Percentiles rank a stretch among this genome's conserved stretches.
These are phyloP conservation scores for Dione juno DNA, from an alignment of 2,888 invertebrate species.

Conservation along the genomic window DNA sequence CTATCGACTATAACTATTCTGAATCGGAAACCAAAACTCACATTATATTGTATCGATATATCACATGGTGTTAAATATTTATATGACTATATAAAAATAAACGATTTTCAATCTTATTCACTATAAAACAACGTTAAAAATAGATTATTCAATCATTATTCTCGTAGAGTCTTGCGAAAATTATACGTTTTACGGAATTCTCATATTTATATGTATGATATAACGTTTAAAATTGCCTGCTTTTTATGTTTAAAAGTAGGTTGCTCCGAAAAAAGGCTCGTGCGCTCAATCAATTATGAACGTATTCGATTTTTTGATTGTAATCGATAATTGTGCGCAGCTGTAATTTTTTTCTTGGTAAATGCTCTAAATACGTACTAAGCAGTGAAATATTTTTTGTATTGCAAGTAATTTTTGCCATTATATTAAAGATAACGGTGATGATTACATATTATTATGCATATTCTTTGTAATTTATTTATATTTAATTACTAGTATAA, in stretches of 20 bases:
- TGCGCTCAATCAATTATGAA: constrained; percentile 75
- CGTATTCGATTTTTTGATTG: constrained; percentile 72
- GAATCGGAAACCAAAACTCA: constrained; percentile 16
- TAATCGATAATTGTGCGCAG: constrained; percentile 75
- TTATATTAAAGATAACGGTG: neutral
- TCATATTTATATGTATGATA: neutral
- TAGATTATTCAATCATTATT: neutral
- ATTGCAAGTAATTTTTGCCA: neutral
- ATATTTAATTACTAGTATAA: too few species aligned
- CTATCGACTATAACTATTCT: constrained; percentile 6
- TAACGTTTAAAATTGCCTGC: constrained; percentile 24
- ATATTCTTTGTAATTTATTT: too few species aligned
- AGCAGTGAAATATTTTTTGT: neutral
- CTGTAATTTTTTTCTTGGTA: constrained; percentile 63
- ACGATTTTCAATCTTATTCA: constrained; percentile 23
- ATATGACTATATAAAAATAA: neutral
- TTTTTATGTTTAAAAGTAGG: constrained; percentile 28
- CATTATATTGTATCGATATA: constrained; percentile 14
- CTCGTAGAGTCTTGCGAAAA: neutral
- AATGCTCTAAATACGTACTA: constrained; percentile 33
- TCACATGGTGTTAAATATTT: neutral
- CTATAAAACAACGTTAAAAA: constrained; percentile 2
- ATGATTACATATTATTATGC: too few species aligned
- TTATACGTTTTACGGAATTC: constrained; percentile 7
- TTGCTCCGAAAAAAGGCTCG: constrained; percentile 53